Evolutionary conservation across 2,113 vertebrate genomes (phyloP).

Genomic region (Corydoras sp.): DNA sequence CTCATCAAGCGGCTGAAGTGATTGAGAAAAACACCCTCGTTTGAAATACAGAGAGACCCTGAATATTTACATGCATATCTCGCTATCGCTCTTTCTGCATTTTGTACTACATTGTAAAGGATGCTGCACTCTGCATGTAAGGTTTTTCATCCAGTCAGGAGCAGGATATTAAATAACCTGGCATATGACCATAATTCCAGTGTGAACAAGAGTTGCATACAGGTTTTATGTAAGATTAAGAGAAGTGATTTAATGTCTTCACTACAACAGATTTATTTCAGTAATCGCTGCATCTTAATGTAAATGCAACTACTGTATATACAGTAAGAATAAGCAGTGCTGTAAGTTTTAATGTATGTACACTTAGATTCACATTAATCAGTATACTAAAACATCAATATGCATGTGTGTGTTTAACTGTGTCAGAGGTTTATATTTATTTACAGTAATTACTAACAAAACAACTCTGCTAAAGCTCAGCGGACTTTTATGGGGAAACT

Average conservation of each 20-base stretch:
- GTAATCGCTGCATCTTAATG: slow-evolving; percentile 10
- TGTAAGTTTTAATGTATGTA: background rate
- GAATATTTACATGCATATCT: slow-evolving; percentile 36
- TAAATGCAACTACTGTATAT: background rate
- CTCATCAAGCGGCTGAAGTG: slow-evolving; percentile 13
- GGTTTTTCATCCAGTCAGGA: slow-evolving; percentile 30
- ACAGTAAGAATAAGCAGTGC: background rate
- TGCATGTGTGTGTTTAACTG: no score
- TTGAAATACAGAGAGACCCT: slow-evolving; percentile 14
- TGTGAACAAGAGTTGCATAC: slow-evolving; percentile 15
- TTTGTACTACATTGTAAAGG: slow-evolving; percentile 14
- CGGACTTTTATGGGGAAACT: no score
- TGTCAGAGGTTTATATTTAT: no score
- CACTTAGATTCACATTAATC: no score
- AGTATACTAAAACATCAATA: background rate
- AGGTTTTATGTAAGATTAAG: slow-evolving; percentile 34
- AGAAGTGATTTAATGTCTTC: slow-evolving; percentile 10
- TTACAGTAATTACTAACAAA: no score
- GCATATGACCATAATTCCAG: slow-evolving; percentile 23
- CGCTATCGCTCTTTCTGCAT: background rate
- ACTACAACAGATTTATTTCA: background rate
- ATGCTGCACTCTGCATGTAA: slow-evolving; percentile 13
- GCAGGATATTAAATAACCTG: slow-evolving; percentile 39
- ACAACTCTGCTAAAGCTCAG: no score
- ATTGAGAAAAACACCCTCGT: slow-evolving; percentile 27